Conservation (phyloP, 2,888 invertebrate genomes). For the Macrophya alboannulata region DNA sequence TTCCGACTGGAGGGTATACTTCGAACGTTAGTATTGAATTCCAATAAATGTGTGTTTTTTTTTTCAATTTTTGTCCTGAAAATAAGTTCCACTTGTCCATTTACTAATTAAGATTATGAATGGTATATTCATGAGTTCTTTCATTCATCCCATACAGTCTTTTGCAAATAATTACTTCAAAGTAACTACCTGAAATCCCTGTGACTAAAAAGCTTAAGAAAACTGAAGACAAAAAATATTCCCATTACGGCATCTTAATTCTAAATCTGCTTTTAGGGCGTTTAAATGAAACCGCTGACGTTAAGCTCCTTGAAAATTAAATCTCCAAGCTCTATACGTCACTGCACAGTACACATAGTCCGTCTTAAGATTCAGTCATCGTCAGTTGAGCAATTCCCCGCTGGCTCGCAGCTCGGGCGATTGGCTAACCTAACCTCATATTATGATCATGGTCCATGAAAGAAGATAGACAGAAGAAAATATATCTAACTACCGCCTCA, state of each 20-base stretch:
- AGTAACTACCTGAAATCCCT: background rate
- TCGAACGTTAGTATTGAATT: background rate
- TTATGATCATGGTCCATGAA: background rate
- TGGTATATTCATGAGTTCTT: background rate
- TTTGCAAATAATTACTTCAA: background rate
- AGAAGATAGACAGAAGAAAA: conserved; percentile 8
- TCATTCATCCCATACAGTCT: background rate
- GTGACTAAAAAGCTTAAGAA: background rate
- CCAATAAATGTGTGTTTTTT: background rate
- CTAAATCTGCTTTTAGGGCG: background rate
- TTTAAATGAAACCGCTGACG: background rate
- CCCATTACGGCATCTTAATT: background rate
- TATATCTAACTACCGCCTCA: conserved; percentile 15
- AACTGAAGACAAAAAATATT: background rate
- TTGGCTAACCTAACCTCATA: conserved; percentile 2
- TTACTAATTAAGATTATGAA: background rate
- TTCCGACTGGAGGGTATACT: background rate
- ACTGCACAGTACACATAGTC: background rate
- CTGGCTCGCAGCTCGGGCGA: background rate
- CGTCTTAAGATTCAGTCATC: conserved; percentile 5
- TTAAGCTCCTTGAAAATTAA: conserved; percentile 1
- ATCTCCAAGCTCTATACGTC: background rate
- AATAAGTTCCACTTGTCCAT: background rate
- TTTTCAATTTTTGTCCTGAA: background rate
- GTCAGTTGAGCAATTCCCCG: conserved; percentile 9